Base-by-base conservation (phyloP, 2,888 invertebrate species). In the Pinctada fucata region DNA sequence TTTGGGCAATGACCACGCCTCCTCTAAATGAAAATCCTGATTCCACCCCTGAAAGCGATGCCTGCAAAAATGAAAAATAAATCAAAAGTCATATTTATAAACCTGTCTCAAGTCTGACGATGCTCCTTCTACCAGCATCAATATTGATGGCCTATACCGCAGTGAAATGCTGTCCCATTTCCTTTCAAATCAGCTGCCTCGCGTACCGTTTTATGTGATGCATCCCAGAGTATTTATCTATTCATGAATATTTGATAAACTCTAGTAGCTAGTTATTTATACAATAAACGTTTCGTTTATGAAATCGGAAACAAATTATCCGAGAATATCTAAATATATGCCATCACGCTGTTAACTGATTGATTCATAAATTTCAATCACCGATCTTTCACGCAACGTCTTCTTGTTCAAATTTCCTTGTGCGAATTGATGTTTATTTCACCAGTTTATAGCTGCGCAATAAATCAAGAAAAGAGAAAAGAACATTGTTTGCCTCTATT, bases 1-100 rank as follows among this genome's bases (percentile, higher is more conserved):
- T 31, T 31, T 31, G 31, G 31, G 31, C 31, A 31, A 31, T 31
- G 1, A 31, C 31, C 31, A 31, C 31, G 31, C 31, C 31, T 1
- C 31, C 31, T 31, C 31, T 31, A 31, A 31, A 0, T 31, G 31
- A 31, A 31, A 31, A 31, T 31, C 31, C 31, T 31, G 31, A 31
- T 31, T 31, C 31, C 31, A 31, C 31, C 31, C 31, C 31, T 63
- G 64, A 72, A 63, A 64, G 63, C 58, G 63, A 47, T 47, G 48
- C 64, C 49, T 50, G 50, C 6, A 50, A 66, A 31, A 50, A 74
- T 65, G 31, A 48, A 66, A 50, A 16, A 77, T 70, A 72, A 72
- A 72, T 77, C 76, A 66, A 31, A 48, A 52, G 52, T 65, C 51
- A 66, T 71, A 77, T 77, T 77, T 77, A 72, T 77, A 77, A 77